Percentiles rank a stretch among this genome's conserved stretches.
phyloP scores from a whole-genome alignment of 2,113 vertebrate species.

The Lipophrys pholis region DNA sequence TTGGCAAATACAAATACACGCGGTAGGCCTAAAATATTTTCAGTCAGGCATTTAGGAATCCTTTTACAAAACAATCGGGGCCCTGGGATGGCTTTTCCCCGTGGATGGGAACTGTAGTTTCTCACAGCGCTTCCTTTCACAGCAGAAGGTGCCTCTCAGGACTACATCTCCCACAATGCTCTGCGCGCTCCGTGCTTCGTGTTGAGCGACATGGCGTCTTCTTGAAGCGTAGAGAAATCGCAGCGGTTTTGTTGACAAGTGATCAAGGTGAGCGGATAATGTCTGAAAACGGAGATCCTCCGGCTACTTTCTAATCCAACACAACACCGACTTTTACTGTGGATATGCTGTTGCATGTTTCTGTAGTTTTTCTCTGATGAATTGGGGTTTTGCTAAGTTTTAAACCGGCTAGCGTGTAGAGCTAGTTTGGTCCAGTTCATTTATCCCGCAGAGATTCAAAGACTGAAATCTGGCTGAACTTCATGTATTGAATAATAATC shows the following conservation, averaged over 20 bases:
- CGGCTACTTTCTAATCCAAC: rapidly evolving
- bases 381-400: slow-evolving; percentile 21
- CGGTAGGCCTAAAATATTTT: slow-evolving; percentile 10
- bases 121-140: rapidly evolving
- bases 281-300: rapidly evolving
- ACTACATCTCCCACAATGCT: slow-evolving; percentile 76
- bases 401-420: slow-evolving; percentile 48
- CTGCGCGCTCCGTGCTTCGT: slow-evolving; percentile 15
- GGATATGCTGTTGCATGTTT: not conserved
- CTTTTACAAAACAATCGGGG: slow-evolving; percentile 45
- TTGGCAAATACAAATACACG: not conserved
- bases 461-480: not conserved
- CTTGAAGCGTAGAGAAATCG: slow-evolving; percentile 73
- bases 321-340: rapidly evolving
- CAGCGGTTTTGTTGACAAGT: slow-evolving; percentile 62
- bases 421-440: slow-evolving; percentile 25
- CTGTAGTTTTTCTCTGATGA: not conserved
- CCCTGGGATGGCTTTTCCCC: rapidly evolving
- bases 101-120: slow-evolving; percentile 68
- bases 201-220: slow-evolving; percentile 67
- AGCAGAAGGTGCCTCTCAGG: rapidly evolving
- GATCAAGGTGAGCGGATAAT: slow-evolving; percentile 39
- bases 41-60: slow-evolving; percentile 61
- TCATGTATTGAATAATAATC: too few relatives aligned
- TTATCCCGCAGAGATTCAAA: not conserved